A percentile compares a stretch with the other conserved stretches of the same genome.
Conservation (phyloP, 2,113 vertebrate species). For the Pollachius pollachius region DNA sequence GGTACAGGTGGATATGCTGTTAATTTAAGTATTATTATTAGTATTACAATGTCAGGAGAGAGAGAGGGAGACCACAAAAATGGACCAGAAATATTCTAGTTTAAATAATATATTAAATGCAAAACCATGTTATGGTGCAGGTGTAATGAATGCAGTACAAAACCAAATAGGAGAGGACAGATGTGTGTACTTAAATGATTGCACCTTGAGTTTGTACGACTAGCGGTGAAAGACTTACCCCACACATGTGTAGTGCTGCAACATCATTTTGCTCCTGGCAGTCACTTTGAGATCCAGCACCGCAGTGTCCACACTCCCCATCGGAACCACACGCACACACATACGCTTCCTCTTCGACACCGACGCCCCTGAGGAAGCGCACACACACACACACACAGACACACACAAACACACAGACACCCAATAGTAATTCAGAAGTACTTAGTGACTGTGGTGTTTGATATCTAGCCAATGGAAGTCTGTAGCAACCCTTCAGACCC, state of each 20-base stretch:
- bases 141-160: no score
- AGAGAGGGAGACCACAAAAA: no score
- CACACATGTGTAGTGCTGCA: slow-evolving; percentile 81
- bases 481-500: no score
- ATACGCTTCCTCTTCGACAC: slow-evolving; percentile 84
- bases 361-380: slow-evolving; percentile 64
- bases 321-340: slow-evolving; percentile 73
- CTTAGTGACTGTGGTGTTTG: no score
- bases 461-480: no score
- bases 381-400: slow-evolving; percentile 24
- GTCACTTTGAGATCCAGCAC: slow-evolving; percentile 82
- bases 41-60: no score
- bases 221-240: slow-evolving; percentile 69
- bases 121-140: no score
- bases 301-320: slow-evolving; percentile 66
- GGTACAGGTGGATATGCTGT: not conserved
- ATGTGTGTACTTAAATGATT: no score
- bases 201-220: not conserved
- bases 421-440: no score
- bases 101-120: no score
- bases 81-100: no score
- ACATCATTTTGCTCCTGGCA: slow-evolving; percentile 78
- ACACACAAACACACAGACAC: slow-evolving; percentile 1
- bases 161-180: no score
- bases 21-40: not conserved